These are phyloP conservation scores for Cetoscarus ocellatus DNA, from an alignment of 2,797 vertebrate genomes.

Conservation along the genomic window DNA sequence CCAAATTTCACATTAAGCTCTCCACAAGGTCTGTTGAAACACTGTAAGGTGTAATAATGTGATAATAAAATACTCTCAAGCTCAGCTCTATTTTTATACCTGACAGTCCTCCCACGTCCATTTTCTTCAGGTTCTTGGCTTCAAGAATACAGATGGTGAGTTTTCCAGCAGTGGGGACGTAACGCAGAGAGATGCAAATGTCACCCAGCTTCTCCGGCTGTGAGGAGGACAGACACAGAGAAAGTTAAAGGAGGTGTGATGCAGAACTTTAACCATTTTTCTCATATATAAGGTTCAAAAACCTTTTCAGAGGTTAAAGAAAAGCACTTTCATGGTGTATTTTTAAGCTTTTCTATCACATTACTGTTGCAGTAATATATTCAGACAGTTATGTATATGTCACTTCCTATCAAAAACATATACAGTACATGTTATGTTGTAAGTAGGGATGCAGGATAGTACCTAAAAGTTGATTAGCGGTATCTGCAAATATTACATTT, in stretches of 20 bases:
- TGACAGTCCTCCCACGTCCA: constrained; percentile 98
- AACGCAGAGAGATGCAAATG: constrained; percentile 97
- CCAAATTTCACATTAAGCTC: constrained; percentile 12
- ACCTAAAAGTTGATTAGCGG: too few relatives aligned
- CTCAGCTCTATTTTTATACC: constrained; percentile 76
- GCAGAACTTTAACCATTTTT: constrained; percentile 8
- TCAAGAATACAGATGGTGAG: constrained; percentile 98
- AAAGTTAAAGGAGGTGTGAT: constrained; percentile 29
- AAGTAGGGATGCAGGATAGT: too few relatives aligned
- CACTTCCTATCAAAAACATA: too few relatives aligned
- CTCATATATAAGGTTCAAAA: not conserved
- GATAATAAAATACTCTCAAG: constrained; percentile 3
- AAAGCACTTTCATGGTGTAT: too few relatives aligned
- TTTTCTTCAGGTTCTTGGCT: constrained; percentile 99
- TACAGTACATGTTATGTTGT: too few relatives aligned
- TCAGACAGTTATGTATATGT: too few relatives aligned
- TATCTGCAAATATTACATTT: too few relatives aligned
- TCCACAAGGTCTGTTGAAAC: constrained; percentile 1
- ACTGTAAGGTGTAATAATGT: not conserved
- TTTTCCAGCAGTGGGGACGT: constrained; percentile 97
- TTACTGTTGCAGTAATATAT: not conserved
- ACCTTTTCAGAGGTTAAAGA: too few relatives aligned
- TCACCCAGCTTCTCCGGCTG: constrained; percentile 97
- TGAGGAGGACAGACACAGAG: constrained; percentile 3
- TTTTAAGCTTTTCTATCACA: too few relatives aligned